Conservation (phyloP, 2,888 invertebrate genomes). For the Mactromeris polynyma region DNA sequence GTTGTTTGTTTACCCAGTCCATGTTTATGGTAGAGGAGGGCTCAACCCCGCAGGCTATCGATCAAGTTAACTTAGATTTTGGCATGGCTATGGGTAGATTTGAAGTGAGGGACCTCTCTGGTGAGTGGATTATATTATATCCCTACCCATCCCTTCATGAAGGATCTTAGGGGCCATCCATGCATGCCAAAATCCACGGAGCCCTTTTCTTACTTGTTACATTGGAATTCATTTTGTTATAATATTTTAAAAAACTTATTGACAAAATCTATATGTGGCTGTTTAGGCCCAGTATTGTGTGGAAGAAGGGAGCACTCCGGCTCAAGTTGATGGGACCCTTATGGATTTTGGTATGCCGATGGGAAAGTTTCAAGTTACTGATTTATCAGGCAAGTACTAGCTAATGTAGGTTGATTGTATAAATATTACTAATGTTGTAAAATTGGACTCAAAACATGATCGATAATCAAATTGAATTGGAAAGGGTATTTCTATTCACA, state of each 20-base stretch:
- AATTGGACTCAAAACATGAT: too few relatives aligned
- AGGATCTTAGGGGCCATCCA: neutral
- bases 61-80: conserved; percentile 81
- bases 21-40: conserved; percentile 84
- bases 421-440: too few relatives aligned
- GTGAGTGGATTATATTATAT: conserved; percentile 59
- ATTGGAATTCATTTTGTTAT: too few relatives aligned
- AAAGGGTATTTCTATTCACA: too few relatives aligned
- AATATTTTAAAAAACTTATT: too few relatives aligned
- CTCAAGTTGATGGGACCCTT: conserved; percentile 77
- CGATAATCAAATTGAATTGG: too few relatives aligned
- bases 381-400: conserved; percentile 81
- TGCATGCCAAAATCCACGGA: conserved; percentile 2
- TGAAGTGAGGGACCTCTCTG: conserved; percentile 82
- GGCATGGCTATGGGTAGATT: conserved; percentile 84
- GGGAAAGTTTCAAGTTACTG: conserved; percentile 80
- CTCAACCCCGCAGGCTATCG: conserved; percentile 77
- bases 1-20: conserved; percentile 67
- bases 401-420: too few relatives aligned
- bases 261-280: neutral
- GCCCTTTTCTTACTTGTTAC: neutral
- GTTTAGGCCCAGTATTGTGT: conserved; percentile 79
- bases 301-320: conserved; percentile 82
- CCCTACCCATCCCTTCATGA: neutral
- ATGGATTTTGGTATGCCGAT: conserved; percentile 84